phyloP scores from a whole-genome alignment of 2,888 invertebrate species.

The Caenorhabditis parvicauda region DNA sequence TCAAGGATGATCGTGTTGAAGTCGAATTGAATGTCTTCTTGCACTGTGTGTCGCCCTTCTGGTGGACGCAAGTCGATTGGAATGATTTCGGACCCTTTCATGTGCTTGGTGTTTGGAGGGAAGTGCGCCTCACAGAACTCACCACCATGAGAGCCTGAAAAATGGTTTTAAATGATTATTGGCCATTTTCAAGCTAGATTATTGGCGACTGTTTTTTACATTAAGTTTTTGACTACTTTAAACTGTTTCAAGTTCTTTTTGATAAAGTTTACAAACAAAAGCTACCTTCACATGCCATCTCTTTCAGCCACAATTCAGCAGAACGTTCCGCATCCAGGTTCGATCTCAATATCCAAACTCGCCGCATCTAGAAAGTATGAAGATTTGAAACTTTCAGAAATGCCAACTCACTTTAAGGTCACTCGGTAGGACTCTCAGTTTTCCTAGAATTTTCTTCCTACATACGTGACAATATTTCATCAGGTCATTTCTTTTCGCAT shows the following conservation, averaged over 20 bases:
- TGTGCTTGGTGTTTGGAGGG: conserved; percentile 20
- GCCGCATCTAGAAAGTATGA: conserved; percentile 18
- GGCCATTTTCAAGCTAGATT: too few species aligned
- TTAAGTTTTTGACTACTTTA: too few species aligned
- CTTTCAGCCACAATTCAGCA: conserved; percentile 33
- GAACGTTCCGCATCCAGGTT: conserved; percentile 36
- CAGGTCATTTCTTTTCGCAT: conserved; percentile 26
- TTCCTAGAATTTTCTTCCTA: conserved; percentile 30
- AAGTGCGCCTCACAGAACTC: conserved; percentile 34
- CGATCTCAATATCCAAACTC: conserved; percentile 35
- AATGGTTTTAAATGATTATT: neutral
- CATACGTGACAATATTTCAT: conserved; percentile 41
- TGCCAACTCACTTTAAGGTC: conserved; percentile 18
- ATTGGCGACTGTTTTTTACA: too few species aligned
- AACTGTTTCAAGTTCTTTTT: too few species aligned
- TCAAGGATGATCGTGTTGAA: conserved; percentile 29
- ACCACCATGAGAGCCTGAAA: conserved; percentile 28
- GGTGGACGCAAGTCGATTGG: conserved; percentile 16
- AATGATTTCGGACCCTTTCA: conserved; percentile 29
- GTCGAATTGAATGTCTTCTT: conserved; percentile 33
- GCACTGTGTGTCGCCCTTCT: conserved; percentile 27
- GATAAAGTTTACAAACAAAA: too few species aligned
- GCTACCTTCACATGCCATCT: conserved; percentile 25
- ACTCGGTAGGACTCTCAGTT: conserved; percentile 35
- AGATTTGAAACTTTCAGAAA: neutral